Evolutionary conservation across 2,113 vertebrate genomes (phyloP).

Genomic region (Limnothrissa miodon): DNA sequence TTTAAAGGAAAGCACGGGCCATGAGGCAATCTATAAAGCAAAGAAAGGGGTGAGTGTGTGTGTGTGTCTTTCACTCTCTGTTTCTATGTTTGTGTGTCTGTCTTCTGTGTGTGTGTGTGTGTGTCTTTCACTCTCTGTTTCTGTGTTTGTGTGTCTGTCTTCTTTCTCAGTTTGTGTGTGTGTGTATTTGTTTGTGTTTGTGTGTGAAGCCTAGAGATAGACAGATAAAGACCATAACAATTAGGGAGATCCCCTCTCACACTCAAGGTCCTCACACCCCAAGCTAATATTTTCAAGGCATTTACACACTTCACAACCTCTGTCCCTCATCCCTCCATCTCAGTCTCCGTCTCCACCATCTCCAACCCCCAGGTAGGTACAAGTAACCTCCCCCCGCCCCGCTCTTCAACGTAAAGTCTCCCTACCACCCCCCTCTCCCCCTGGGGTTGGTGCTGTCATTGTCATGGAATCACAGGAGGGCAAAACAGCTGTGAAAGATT

Average conservation of each 20-base stretch:
- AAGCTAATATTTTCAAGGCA: background rate
- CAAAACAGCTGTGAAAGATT: constrained; percentile 79
- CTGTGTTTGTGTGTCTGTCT: no score
- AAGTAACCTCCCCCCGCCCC: background rate
- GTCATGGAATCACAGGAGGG: constrained; percentile 77
- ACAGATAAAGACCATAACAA: background rate
- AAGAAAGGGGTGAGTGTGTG: background rate
- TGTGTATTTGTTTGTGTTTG: background rate
- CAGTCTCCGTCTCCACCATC: background rate
- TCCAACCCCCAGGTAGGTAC: no score
- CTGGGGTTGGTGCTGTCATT: constrained; percentile 76
- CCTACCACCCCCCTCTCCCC: constrained; percentile 63
- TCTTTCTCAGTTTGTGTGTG: no score
- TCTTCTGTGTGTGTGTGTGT: background rate
- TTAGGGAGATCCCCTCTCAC: background rate
- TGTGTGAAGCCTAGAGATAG: background rate
- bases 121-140: background rate
- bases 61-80: background rate
- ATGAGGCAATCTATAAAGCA: constrained; percentile 66
- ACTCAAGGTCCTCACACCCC: background rate
- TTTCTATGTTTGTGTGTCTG: background rate
- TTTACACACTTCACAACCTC: background rate
- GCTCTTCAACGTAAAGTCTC: background rate
- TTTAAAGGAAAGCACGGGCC: constrained; percentile 75
- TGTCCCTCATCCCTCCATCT: background rate